Conservation (phyloP, 2,797 vertebrate species). For the Thripadectes ignobilis region DNA sequence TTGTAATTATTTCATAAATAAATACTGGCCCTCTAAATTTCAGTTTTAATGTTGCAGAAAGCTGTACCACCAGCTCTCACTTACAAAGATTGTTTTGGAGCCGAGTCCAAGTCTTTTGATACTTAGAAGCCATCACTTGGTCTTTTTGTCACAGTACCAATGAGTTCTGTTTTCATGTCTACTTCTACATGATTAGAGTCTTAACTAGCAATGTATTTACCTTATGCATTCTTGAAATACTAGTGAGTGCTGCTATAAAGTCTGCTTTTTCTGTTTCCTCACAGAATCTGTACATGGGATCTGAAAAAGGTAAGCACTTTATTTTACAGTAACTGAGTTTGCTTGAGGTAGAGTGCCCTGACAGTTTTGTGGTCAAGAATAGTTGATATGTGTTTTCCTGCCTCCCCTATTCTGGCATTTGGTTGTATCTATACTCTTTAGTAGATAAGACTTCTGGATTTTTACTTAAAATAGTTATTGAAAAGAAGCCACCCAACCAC, state of each 20-base stretch:
- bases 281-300: slow-evolving; percentile 95
- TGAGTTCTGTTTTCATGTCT: not conserved
- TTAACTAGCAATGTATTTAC: not conserved
- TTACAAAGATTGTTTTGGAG: not conserved
- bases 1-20: not conserved
- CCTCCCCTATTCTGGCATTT: not conserved
- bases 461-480: not conserved
- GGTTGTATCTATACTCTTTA: not conserved
- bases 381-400: not conserved
- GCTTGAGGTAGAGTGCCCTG: not conserved
- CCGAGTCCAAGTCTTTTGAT: not conserved
- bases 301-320: slow-evolving; percentile 87
- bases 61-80: not conserved
- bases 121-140: not conserved
- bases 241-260: not conserved
- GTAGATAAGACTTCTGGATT: not conserved
- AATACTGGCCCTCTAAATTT: not conserved
- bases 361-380: not conserved
- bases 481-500: not conserved
- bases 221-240: not conserved
- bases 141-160: not conserved
- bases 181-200: not conserved
- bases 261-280: slow-evolving; percentile 46
- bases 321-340: not conserved
- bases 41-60: not conserved